Percentiles rank a stretch among this genome's conserved stretches.
Conservation (phyloP, 2,888 invertebrate species). For the Eledone cirrhosa region DNA sequence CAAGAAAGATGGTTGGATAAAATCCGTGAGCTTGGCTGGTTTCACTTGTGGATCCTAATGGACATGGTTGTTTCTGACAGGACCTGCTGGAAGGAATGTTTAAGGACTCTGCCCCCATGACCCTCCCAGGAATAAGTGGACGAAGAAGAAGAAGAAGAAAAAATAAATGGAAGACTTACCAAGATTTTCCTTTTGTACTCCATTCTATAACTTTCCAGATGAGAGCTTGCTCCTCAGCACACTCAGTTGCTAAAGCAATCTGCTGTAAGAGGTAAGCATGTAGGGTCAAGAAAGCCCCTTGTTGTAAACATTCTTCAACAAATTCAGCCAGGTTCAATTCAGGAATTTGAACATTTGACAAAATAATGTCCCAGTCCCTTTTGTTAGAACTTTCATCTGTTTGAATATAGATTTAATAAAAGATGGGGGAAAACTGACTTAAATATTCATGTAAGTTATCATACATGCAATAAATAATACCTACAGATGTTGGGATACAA, state of each 20-base stretch:
- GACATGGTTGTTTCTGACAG: no score
- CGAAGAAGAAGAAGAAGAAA: no score
- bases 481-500: no score
- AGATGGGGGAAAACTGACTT: no score
- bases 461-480: no score
- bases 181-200: slow-evolving; percentile 55
- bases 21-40: no score
- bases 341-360: slow-evolving; percentile 58
- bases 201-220: slow-evolving; percentile 56
- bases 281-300: slow-evolving; percentile 58
- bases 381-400: neutral
- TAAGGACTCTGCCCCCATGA: no score
- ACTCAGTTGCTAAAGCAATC: slow-evolving; percentile 53
- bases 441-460: neutral
- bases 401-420: no score
- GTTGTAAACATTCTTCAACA: slow-evolving; percentile 49
- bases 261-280: slow-evolving; percentile 57
- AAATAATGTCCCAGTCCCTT: slow-evolving; percentile 55
- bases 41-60: no score
- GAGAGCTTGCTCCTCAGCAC: slow-evolving; percentile 50
- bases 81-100: no score
- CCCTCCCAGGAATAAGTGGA: no score
- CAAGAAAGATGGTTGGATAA: no score
- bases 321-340: slow-evolving; percentile 58
- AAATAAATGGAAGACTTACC: slow-evolving; percentile 39